These are phyloP conservation scores for Imbricaverruca yamaguchii DNA, from an alignment of 2,888 invertebrate species.

Conservation along the genomic window DNA sequence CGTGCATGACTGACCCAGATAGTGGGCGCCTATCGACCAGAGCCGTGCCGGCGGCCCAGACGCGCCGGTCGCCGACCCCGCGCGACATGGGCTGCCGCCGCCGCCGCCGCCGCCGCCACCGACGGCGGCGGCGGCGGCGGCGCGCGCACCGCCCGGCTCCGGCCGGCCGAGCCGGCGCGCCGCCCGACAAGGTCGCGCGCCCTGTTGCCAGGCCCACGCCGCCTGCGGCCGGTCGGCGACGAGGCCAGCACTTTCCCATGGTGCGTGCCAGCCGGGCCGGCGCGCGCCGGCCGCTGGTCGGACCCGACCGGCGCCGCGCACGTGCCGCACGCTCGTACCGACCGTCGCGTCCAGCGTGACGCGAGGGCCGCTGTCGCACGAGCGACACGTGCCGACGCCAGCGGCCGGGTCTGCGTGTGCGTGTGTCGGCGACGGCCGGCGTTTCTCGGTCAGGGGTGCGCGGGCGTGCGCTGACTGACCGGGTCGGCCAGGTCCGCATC, in stretches of 20 bases:
- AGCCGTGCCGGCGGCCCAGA: background rate
- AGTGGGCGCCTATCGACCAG: constrained; percentile 2
- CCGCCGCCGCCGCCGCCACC: background rate
- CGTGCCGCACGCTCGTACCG: no score
- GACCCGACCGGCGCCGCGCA: background rate
- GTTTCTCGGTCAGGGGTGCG: no score
- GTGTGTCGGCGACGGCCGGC: background rate
- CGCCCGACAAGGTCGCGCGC: background rate
- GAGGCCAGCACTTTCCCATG: constrained; percentile 4
- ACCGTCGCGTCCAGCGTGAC: no score
- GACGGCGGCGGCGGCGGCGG: background rate
- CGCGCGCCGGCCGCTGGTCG: background rate
- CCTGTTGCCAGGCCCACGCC: background rate
- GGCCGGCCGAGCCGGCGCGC: background rate
- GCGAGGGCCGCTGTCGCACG: no score
- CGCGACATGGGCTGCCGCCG: background rate
- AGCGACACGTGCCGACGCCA: background rate
- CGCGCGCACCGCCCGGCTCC: no score
- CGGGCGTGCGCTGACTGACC: background rate
- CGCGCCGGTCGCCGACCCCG: constrained; percentile 8
- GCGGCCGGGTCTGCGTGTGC: background rate
- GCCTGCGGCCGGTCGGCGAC: background rate
- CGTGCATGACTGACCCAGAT: constrained; percentile 2
- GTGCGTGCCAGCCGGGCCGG: background rate
- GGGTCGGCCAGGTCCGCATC: background rate